phyloP scores from a whole-genome alignment of 2,888 invertebrate genomes.

The Anagyrus pseudococci region DNA sequence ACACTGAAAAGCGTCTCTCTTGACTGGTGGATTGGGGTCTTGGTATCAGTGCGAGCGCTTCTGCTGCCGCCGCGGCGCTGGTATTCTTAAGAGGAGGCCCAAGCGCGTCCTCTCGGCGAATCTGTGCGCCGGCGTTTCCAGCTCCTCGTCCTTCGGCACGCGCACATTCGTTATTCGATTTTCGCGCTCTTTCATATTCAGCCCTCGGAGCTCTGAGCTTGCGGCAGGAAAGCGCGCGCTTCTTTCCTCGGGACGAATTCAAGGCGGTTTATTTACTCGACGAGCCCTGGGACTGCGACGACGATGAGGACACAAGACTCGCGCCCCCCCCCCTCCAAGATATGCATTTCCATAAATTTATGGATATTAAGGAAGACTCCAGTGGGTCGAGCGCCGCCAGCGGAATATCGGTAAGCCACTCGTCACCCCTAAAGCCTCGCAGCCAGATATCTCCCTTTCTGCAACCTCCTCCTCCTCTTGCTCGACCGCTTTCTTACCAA shows the following conservation, averaged over 20 bases:
- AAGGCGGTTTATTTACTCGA: slow-evolving; percentile 26
- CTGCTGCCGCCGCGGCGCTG: too few relatives aligned
- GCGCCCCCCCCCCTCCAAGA: background rate
- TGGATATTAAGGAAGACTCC: slow-evolving; percentile 18
- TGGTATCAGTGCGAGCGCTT: too few relatives aligned
- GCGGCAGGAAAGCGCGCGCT: too few relatives aligned
- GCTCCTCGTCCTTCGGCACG: background rate
- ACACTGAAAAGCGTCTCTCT: slow-evolving; percentile 44
- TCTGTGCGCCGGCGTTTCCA: background rate
- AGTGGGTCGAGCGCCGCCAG: background rate
- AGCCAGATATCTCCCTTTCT: too few relatives aligned
- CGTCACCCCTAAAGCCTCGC: too few relatives aligned
- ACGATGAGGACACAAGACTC: background rate
- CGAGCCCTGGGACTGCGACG: too few relatives aligned
- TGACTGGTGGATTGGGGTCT: slow-evolving; percentile 39
- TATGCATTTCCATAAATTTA: slow-evolving; percentile 22
- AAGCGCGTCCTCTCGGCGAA: too few relatives aligned
- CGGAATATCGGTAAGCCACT: too few relatives aligned
- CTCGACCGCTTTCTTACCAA: too few relatives aligned
- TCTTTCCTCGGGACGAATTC: slow-evolving; percentile 10
- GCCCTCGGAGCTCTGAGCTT: background rate
- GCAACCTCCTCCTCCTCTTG: too few relatives aligned
- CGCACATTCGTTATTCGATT: slow-evolving; percentile 30
- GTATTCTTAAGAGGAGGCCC: too few relatives aligned
- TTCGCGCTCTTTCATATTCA: slow-evolving; percentile 32